Evolutionary conservation across 1,140 invertebrate genomes (phyloP), one percentile per base, ranked within the genome.

Genomic region (Drosophila jambulina): DNA sequence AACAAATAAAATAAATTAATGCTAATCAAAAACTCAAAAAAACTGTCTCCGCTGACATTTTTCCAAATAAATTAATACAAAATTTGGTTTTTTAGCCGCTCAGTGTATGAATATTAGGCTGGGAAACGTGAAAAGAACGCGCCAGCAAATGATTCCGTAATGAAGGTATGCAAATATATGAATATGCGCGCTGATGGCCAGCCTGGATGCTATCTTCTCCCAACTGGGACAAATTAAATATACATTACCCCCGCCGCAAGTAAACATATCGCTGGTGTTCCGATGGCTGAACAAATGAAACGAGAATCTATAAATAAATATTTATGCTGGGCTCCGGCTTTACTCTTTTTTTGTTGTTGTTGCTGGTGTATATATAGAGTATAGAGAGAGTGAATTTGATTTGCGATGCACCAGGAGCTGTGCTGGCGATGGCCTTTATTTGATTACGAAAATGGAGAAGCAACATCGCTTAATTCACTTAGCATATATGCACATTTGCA

Each of bases 201-300:
- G 62, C 8, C 32, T 54, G 51, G 67, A 42, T 54, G 36, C 45
- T 51, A 65, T 69, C 65, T 43, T 69, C 36, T 36, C 48, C 62
- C 67, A 68, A 45, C 67, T 68, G 62, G 67, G 67, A 68, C 62
- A 70, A 70, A 70, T 70, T 70, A 70, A 70, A 70, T 70, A 70
- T 68, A 70, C 67, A 70, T 70, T 70, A 70, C 29, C 34, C 67
- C 62, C 48, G 23, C 62, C 58, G 29, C 63, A 46, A 45, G 63
- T 63, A 67, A 70, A 56, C 67, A 54, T 51, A 72, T 36, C 53
- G 36, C 36, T 71, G 53, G 32, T 27, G 13, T n/a, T 29, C 36
- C 67, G 36, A 72, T 72, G 69, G 29, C 45, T 72, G 38, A 72
- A 59, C 53, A 72, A 70, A 70, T 65, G 64, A 68, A 70, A 53